Evolutionary conservation across 2,888 invertebrate species (phyloP).

Genomic region (Eledona agricola): DNA sequence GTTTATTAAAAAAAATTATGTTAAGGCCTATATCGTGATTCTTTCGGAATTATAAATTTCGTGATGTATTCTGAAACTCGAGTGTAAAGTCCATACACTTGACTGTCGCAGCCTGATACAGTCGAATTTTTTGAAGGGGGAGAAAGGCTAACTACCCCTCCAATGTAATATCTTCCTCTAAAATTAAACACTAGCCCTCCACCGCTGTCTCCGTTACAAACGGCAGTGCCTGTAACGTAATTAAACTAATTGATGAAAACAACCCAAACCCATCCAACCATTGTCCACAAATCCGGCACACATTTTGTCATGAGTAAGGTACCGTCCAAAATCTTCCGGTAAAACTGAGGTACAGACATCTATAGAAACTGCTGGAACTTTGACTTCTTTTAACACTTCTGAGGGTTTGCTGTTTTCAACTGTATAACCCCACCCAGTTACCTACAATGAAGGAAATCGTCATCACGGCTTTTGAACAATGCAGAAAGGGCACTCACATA

Average conservation of each 20-base stretch:
- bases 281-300: constrained; percentile 42
- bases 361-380: constrained; percentile 31
- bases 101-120: constrained; percentile 14
- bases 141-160: constrained; percentile 36
- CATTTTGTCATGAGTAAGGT: constrained; percentile 39
- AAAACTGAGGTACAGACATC: constrained; percentile 32
- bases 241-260: too few relatives aligned
- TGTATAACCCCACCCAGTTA: constrained; percentile 57
- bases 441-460: constrained; percentile 38
- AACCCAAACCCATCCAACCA: constrained; percentile 21
- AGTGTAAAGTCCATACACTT: constrained; percentile 26
- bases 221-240: constrained; percentile 37
- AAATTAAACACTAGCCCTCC: constrained; percentile 33
- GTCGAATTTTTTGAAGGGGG: constrained; percentile 16
- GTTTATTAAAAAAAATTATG: too few relatives aligned
- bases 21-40: too few relatives aligned
- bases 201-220: constrained; percentile 39
- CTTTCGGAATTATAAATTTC: too few relatives aligned
- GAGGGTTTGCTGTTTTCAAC: constrained; percentile 43
- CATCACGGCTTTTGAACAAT: neutral
- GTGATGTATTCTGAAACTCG: too few relatives aligned
- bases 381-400: constrained; percentile 42
- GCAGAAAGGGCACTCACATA: constrained; percentile 10
- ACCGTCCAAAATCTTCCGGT: constrained; percentile 35
- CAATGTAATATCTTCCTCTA: constrained; percentile 31